phyloP scores from a whole-genome alignment of 2,888 invertebrate species.

The Margaritifera margaritifera region DNA sequence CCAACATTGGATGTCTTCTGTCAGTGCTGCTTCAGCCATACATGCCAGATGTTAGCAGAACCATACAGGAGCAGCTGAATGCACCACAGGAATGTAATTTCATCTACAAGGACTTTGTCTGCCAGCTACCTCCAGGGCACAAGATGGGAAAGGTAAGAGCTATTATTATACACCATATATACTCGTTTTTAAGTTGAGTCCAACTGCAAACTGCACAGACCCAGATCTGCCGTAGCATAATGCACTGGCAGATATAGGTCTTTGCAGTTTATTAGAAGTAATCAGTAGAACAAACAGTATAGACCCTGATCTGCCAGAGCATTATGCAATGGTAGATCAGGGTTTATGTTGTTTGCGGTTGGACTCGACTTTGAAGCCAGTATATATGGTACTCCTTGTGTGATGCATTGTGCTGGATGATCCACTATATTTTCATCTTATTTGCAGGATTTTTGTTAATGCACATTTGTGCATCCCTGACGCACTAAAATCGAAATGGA shows the following conservation, averaged over 20 bases:
- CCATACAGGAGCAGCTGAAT: slow-evolving; percentile 84
- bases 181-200: too few species aligned
- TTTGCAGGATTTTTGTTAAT: too few species aligned
- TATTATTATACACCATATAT: slow-evolving; percentile 5
- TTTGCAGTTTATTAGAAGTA: background rate
- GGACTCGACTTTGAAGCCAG: too few species aligned
- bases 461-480: too few species aligned
- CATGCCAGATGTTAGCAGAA: slow-evolving; percentile 87
- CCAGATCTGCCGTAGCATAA: too few species aligned
- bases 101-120: slow-evolving; percentile 68
- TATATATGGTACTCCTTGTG: too few species aligned
- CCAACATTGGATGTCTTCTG: slow-evolving; percentile 86
- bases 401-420: too few species aligned
- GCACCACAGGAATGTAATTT: slow-evolving; percentile 74
- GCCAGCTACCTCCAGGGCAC: slow-evolving; percentile 85
- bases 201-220: too few species aligned
- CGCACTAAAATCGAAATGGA: too few species aligned
- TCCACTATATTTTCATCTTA: too few species aligned
- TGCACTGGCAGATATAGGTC: background rate
- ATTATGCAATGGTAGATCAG: too few species aligned
- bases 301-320: background rate
- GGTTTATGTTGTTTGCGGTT: too few species aligned
- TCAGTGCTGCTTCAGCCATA: slow-evolving; percentile 89
- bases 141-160: slow-evolving; percentile 81
- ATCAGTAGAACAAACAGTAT: background rate